Percentiles rank a stretch among this genome's conserved stretches.
phyloP scores from a whole-genome alignment of 64 coral and sea anemone genomes.

The Trachythela sp. region DNA sequence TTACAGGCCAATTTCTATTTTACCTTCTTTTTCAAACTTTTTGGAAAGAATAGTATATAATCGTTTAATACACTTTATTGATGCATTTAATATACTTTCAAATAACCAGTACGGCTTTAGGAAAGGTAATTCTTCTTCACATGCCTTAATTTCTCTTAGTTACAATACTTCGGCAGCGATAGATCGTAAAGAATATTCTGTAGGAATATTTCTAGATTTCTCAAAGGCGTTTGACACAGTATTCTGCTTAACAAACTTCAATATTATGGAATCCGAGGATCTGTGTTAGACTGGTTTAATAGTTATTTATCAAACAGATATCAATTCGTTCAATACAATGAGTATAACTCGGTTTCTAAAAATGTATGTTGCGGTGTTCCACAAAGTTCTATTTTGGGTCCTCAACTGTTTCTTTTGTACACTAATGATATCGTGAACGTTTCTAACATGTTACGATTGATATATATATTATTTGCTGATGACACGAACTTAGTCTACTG shows the following conservation, averaged over 20 bases:
- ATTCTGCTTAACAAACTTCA: too few species aligned
- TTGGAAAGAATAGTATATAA: neutral
- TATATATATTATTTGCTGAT: neutral
- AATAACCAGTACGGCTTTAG: neutral
- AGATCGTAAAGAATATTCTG: neutral
- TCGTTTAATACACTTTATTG: neutral
- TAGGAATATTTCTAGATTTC: neutral
- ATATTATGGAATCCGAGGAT: too few species aligned
- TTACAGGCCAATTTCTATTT: slow-evolving; percentile 8
- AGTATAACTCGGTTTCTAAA: too few species aligned
- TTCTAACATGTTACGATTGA: neutral
- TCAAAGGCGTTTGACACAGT: neutral
- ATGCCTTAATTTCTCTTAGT: neutral
- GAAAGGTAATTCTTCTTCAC: neutral
- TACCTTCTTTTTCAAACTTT: neutral
- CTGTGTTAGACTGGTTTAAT: too few species aligned
- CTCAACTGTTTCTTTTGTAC: too few species aligned
- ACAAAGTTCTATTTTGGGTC: too few species aligned
- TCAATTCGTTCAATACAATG: too few species aligned
- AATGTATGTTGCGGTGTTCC: too few species aligned
- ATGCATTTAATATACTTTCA: neutral
- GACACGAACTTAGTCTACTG: too few species aligned
- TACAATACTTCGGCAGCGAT: neutral
- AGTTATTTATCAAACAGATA: too few species aligned
- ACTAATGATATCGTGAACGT: too few species aligned